phyloP scores from a whole-genome alignment of 2,113 vertebrate species.

The Sceloporus tristichus region DNA sequence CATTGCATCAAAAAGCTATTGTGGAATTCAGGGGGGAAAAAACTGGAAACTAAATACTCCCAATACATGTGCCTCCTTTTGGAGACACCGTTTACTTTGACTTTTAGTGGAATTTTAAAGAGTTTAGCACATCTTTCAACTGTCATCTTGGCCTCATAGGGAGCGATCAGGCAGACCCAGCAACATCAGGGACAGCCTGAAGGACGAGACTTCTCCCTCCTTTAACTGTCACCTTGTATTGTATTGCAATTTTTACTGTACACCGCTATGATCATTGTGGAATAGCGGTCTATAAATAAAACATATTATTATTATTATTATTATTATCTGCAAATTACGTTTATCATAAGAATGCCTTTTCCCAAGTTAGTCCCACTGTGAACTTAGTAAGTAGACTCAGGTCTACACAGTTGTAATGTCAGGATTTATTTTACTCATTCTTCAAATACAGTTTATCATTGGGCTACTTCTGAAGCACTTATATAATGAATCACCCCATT shows the following conservation, averaged over 20 bases:
- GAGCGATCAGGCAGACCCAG: no score
- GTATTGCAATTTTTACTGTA: no score
- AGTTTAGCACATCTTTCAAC: constrained; percentile 1
- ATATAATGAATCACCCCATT: constrained; percentile 28
- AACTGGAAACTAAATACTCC: background rate
- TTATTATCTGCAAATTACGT: background rate
- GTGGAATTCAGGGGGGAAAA: background rate
- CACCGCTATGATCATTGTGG: no score
- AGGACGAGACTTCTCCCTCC: no score
- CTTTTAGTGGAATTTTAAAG: constrained; percentile 31
- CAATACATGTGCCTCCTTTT: constrained; percentile 46
- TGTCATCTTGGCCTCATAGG: no score
- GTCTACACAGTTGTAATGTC: no score
- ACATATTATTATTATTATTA: no score
- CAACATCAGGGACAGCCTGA: no score
- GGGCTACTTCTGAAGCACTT: constrained; percentile 15
- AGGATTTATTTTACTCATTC: background rate
- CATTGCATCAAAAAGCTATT: background rate
- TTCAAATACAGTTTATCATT: constrained; percentile 45
- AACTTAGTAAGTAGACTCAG: background rate
- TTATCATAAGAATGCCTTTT: background rate
- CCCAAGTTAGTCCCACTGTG: no score
- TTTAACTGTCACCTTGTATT: no score
- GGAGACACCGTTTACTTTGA: constrained; percentile 7
- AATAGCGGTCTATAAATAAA: no score